Base-by-base conservation (phyloP, 2,113 vertebrate genomes). In the Podarcis cretensis region DNA sequence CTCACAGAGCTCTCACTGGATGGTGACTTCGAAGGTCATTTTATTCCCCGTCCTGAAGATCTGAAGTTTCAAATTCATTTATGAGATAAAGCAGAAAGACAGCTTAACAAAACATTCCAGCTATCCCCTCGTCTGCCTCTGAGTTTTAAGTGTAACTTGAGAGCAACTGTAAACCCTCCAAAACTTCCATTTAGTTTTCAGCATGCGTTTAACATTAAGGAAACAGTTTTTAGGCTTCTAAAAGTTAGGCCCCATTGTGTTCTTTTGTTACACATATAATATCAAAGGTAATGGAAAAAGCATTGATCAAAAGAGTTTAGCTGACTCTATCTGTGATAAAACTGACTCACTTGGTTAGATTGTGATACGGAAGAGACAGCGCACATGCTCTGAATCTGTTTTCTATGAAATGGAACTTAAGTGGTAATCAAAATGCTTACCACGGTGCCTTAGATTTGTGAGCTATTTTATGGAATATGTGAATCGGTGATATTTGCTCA, bases 21-120 rank as follows among this genome's bases (percentile, higher is more conserved):
- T 65, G 94, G 93, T 2, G 0, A 2, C 35, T 96, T 90, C 85
- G 87, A 94, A 87, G 90, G 63, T 85, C 84, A 91, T 14, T 81
- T 80, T n/a, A 18, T n/a, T n/a, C 32, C 37, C 7, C 16, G 85
- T 83, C 68, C 57, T 92, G 92, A 83, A 94, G 82, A 93, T 54
- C 66, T 81, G 91, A 83, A 69, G 82, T 93, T 95, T 93, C 84
- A 4, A 83, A 94, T 96, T 92, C 94, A 84, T 92, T 96, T 90
- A 92, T 83, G 91, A 92, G 93, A 84, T 37, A 83, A 93, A 93
- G 95, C 84, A 88, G 90, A 93, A 94, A 94, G 94, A 63, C 83
- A 90, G 89, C n/a, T 89, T 89, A 93, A 93, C 75, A 90, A 94
- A 95, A 92, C 68, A 43, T 87, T 94, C 86, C 90, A 83, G 66